Base-by-base conservation (phyloP, 1,140 invertebrate species). In the Aphaenogaster rudis region DNA sequence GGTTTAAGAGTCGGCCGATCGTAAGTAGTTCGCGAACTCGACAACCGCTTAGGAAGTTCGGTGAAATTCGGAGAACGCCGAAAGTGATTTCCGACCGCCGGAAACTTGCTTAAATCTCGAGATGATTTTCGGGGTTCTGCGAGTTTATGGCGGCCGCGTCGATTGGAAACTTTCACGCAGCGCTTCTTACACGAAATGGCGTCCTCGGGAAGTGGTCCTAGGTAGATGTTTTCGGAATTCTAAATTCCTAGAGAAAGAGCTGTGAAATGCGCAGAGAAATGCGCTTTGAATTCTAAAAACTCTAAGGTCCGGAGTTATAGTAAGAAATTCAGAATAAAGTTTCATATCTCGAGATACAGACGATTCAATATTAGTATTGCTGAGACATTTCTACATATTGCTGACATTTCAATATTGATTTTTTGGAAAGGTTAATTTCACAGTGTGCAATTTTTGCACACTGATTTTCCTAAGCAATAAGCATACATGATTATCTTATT, bases 21-120 rank as follows among this genome's bases (percentile, higher is more conserved):
- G 82, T 86, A 86, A 86, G 61, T 86, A 86, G 82, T 86, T 86
- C 74, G 82, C 36, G 63, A 86, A 86, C 88, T 85, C 72, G 88
- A 77, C 48, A 88, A 77, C 54, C 72, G 63, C 57, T 86, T 67
- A 28, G 54, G 33, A 84, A 89, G 64, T 88, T 89, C 45, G 64
- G 63, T 78, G 87, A 89, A 67, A 77, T 66, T 79, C 64, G 8
- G 5, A 52, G 71, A 77, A 85, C 79, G 39, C 39, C 13, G 71
- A 78, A 88, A 89, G 57, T 85, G 88, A 88, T 78, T 85, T 82
- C 48, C 64, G 59, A 72, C 48, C 39, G 48, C 36, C 42, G 64
- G 57, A 72, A 89, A 89, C 79, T 89, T 69, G 88, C 54, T 89
- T 77, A 77, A 88, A 88, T 59, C 39, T 61, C 71, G 71, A 84